Conservation (phyloP, 64 coral and sea anemone genomes). For the Actinia equina region DNA sequence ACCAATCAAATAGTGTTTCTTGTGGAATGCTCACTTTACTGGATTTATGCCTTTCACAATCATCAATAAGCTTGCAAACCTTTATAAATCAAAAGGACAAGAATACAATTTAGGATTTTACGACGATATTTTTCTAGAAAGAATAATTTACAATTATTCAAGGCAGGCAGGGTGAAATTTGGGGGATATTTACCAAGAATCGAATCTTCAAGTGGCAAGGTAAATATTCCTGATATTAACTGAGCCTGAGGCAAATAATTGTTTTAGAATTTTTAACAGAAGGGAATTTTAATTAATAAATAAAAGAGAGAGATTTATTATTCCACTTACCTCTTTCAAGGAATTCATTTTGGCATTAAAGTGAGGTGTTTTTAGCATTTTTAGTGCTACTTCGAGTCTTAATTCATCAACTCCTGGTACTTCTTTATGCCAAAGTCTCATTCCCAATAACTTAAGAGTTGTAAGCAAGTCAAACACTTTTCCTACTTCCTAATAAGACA, state of each 20-base stretch:
- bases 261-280: too few species aligned
- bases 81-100: neutral
- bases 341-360: conserved; percentile 99
- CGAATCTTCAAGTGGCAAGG: too few species aligned
- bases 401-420: conserved; percentile 85
- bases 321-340: conserved; percentile 62
- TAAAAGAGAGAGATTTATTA: too few species aligned
- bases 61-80: conserved; percentile 90
- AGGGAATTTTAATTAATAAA: too few species aligned
- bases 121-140: too few species aligned
- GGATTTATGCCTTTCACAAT: conserved; percentile 78
- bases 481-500: conserved; percentile 70
- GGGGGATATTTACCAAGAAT: too few species aligned
- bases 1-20: conserved; percentile 75
- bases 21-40: conserved; percentile 80
- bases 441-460: conserved; percentile 76
- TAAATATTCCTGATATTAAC: too few species aligned
- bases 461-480: conserved; percentile 89
- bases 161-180: too few species aligned
- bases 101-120: neutral
- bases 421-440: conserved; percentile 76
- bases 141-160: too few species aligned
- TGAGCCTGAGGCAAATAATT: too few species aligned
- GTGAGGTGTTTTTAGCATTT: conserved; percentile 91
- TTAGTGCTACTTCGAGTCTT: conserved; percentile 81